Evolutionary conservation across 2,113 vertebrate species (phyloP).

Genomic region (Hoplias malabaricus): DNA sequence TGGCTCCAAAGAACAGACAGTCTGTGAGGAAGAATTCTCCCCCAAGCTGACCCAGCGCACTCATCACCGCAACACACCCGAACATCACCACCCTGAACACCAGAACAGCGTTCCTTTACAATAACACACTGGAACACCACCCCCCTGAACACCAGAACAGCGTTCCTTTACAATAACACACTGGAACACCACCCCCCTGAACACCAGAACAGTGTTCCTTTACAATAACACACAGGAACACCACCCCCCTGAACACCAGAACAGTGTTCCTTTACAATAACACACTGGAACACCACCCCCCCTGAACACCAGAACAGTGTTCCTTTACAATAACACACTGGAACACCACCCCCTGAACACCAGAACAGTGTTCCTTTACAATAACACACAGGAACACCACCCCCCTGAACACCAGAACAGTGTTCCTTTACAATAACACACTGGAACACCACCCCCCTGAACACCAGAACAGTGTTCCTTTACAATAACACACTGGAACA

Average conservation of each 20-base stretch:
- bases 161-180: too few species aligned
- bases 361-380: too few species aligned
- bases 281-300: slow-evolving; percentile 88
- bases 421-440: background rate
- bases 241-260: too few species aligned
- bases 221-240: background rate
- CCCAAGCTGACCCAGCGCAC: slow-evolving; percentile 84
- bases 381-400: slow-evolving; percentile 91
- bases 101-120: slow-evolving; percentile 3
- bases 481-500: slow-evolving; percentile 93
- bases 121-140: too few species aligned
- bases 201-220: slow-evolving; percentile 13
- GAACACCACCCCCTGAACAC: too few species aligned
- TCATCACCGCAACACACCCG: slow-evolving; percentile 90
- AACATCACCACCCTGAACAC: slow-evolving; percentile 87
- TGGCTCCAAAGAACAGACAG: slow-evolving; percentile 93
- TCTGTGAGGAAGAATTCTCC: slow-evolving; percentile 97
- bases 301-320: slow-evolving; percentile 64
- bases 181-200: slow-evolving; percentile 89
- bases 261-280: too few species aligned
- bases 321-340: background rate
- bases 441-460: too few species aligned
- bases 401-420: slow-evolving; percentile 70
- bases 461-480: too few species aligned
- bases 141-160: too few species aligned